Percentiles rank a stretch among this genome's conserved stretches.
phyloP scores from a whole-genome alignment of 2,113 vertebrate species.

The Carettochelys insculpta region DNA sequence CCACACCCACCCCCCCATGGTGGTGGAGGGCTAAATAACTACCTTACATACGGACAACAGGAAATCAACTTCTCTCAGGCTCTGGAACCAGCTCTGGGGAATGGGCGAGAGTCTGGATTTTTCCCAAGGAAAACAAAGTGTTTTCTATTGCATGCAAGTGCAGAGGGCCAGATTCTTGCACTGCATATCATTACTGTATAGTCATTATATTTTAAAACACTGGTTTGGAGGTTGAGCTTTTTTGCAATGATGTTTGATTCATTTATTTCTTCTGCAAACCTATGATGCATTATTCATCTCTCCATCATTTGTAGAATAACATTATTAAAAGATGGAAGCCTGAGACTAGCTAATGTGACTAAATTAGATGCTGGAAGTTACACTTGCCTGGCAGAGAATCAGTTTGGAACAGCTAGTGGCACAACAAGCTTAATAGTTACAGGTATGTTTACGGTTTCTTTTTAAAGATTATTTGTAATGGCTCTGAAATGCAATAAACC shows the following conservation, averaged over 20 bases:
- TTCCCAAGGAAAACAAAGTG: not conserved
- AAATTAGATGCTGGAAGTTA: constrained; percentile 87
- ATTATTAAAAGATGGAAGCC: constrained; percentile 85
- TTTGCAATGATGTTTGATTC: fast-evolving
- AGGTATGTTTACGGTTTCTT: constrained; percentile 71
- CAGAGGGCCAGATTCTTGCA: not conserved
- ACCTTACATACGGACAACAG: not conserved
- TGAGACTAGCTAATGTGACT: constrained; percentile 87
- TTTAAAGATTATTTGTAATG: not conserved
- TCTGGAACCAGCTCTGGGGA: not conserved
- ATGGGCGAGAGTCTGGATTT: not conserved
- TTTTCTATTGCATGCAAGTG: not conserved
- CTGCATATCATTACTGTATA: not conserved
- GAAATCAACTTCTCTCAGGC: not conserved
- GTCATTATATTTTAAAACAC: not conserved
- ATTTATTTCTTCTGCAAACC: not conserved
- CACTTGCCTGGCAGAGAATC: constrained; percentile 89
- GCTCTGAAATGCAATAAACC: not conserved
- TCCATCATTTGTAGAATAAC: constrained; percentile 72
- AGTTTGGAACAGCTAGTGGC: constrained; percentile 90
- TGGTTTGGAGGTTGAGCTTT: fast-evolving
- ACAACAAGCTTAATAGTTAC: constrained; percentile 86
- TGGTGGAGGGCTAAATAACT: not conserved
- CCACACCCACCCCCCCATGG: fast-evolving
- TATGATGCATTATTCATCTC: not conserved